Evolutionary conservation across 2,113 vertebrate genomes (phyloP).

Genomic region (Asarcornis scutulata): DNA sequence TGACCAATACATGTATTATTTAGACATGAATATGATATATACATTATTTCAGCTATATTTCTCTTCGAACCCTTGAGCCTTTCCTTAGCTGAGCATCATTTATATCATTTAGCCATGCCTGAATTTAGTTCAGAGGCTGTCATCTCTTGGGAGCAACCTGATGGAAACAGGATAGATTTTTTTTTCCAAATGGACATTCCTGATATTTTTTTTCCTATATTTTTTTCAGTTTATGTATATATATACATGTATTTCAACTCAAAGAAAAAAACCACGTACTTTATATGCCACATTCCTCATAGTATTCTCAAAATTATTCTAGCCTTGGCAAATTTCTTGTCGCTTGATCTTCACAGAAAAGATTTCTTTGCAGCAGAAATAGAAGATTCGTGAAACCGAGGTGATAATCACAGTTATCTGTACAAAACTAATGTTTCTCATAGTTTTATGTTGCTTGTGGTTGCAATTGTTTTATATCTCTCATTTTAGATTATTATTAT

Average conservation of each 20-base stretch:
- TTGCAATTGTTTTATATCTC: not conserved
- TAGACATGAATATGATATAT: not conserved
- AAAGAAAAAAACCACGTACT: not conserved
- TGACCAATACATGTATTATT: not conserved
- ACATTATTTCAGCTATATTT: not conserved
- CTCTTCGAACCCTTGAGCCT: not conserved
- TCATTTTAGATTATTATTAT: not conserved
- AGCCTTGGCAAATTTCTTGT: not conserved
- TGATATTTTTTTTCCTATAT: not conserved
- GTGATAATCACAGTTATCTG: not conserved
- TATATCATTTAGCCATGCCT: not conserved
- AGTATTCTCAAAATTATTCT: not conserved
- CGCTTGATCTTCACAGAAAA: not conserved
- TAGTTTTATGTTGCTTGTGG: not conserved
- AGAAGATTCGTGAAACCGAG: not conserved
- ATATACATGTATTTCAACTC: not conserved
- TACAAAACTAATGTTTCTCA: not conserved
- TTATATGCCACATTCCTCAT: not conserved
- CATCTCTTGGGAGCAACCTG: not conserved
- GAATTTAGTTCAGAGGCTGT: not conserved
- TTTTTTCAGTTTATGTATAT: rapidly evolving
- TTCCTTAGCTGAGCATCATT: not conserved
- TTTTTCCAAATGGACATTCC: not conserved
- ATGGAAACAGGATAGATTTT: rapidly evolving
- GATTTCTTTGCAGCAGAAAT: not conserved